Evolutionary conservation across 1,140 invertebrate species (phyloP), one percentile per base, ranked within the genome.

Genomic region (Macrobrachium rosenbergii): DNA sequence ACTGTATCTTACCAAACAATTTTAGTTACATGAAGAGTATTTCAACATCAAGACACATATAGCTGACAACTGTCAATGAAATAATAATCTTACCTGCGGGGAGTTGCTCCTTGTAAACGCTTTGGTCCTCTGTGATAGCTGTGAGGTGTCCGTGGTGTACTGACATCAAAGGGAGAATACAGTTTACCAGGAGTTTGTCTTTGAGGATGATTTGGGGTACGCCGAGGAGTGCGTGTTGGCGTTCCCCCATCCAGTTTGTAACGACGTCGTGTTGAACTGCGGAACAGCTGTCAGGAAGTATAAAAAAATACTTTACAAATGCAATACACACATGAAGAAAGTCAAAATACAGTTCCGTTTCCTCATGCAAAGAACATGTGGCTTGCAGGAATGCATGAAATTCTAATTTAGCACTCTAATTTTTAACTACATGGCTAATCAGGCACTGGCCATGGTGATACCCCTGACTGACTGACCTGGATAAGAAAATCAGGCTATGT

Each of bases 121-220:
- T 89, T 89, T 73, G 88, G 64, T 60, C 67, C 83, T 67, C 73
- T 80, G 23, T 28, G 37, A 63, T 83, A 72, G 63, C 83, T 87
- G 67, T 83, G 81, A 14, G 88, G 88, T 14, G 88, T 86, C n/a
- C 64, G 73, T 2, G 88, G 88, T 11, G 88, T 89, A 73, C 73
- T 89, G 37, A 86, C 58, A 59, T 89, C 82, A 80, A 89, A 89
- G n/a, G 88, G 88, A 12, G 83, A 83, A 67, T 89, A 89, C 59
- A 89, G 81, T 80, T 87, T 89, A 75, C 88, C 88, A 14, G 88
- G 88, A 23, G 88, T 89, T 52, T 76, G 64, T 14, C 82, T 72
- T 7, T 62, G 73, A 58, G 82, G 62, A 10, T 59, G 88, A 16
- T 72, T 64, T 14, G 88, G 79, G n/a, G 78, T 87, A 11, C 76